phyloP scores from a whole-genome alignment of 2,113 vertebrate species.

The Eptesicus fuscus region DNA sequence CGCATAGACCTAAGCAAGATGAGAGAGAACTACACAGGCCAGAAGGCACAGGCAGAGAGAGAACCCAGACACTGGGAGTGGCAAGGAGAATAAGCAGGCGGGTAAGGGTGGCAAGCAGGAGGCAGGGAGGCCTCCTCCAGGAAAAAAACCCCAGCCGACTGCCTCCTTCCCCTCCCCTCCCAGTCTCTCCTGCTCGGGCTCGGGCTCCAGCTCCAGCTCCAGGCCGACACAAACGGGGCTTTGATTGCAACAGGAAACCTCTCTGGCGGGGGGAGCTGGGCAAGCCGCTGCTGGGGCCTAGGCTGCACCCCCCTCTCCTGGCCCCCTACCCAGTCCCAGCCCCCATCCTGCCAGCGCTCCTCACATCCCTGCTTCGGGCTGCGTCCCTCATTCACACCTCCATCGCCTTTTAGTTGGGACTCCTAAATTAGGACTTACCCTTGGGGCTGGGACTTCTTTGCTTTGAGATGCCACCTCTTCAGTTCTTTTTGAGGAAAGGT shows the following conservation, averaged over 20 bases:
- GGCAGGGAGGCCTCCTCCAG: conserved; percentile 46
- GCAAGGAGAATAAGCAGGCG: background rate
- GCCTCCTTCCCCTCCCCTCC: conserved; percentile 70
- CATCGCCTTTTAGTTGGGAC: conserved; percentile 55
- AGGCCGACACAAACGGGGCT: conserved; percentile 77
- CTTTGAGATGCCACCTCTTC: conserved; percentile 54
- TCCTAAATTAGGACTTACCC: conserved; percentile 1
- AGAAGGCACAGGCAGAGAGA: background rate
- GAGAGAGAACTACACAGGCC: background rate
- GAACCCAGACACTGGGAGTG: conserved; percentile 15
- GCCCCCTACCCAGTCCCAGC: conserved; percentile 65
- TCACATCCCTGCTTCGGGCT: conserved; percentile 32
- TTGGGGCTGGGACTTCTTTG: conserved; percentile 3
- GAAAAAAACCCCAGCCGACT: conserved; percentile 61
- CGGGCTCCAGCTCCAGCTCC: conserved; percentile 66
- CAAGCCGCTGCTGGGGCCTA: conserved; percentile 69
- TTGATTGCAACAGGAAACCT: conserved; percentile 80
- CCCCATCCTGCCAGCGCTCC: conserved; percentile 42
- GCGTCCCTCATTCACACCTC: conserved; percentile 52
- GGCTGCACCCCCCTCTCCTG: conserved; percentile 63
- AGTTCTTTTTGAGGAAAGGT: conserved; percentile 12
- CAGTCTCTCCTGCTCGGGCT: conserved; percentile 59
- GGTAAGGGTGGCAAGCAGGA: conserved; percentile 31
- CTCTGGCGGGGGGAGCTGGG: conserved; percentile 67
- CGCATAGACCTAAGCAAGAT: background rate